Percentiles rank a stretch among this genome's conserved stretches.
These are phyloP conservation scores for Tamias sibiricus DNA, from an alignment of 2,113 vertebrate genomes.

Conservation along the genomic window DNA sequence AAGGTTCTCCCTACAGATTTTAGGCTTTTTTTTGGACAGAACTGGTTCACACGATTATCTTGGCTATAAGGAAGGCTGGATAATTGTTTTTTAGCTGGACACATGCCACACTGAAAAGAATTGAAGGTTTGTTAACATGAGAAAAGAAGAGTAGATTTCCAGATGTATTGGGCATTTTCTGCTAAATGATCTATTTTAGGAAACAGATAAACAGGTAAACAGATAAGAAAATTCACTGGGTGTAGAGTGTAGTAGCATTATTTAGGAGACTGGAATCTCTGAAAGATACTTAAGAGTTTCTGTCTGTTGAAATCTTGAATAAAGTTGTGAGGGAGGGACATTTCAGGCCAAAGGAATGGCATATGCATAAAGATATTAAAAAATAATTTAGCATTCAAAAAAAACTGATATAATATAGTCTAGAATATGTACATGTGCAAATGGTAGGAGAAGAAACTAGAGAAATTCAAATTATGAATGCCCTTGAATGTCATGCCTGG, in stretches of 20 bases:
- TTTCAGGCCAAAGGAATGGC: neutral
- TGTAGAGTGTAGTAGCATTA: neutral
- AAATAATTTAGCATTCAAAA: neutral
- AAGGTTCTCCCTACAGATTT: neutral
- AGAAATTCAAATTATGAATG: neutral
- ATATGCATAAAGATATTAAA: neutral
- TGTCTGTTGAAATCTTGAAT: neutral
- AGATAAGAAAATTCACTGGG: neutral
- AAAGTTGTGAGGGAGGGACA: neutral
- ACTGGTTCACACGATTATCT: neutral
- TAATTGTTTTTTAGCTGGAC: neutral
- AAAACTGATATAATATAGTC: neutral
- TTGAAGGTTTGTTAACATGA: neutral
- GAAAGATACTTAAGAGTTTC: neutral
- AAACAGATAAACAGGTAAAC: neutral
- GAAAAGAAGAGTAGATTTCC: neutral
- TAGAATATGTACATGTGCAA: neutral
- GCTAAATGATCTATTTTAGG: neutral
- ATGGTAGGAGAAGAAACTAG: neutral
- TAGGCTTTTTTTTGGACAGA: neutral
- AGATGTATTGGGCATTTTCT: neutral
- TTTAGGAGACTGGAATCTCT: neutral
- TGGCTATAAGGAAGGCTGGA: neutral
- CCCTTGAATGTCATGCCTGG: neutral
- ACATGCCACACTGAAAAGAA: neutral